These are phyloP conservation scores for Syrphus vitripennis DNA, from an alignment of 2,888 invertebrate species.

Conservation along the genomic window DNA sequence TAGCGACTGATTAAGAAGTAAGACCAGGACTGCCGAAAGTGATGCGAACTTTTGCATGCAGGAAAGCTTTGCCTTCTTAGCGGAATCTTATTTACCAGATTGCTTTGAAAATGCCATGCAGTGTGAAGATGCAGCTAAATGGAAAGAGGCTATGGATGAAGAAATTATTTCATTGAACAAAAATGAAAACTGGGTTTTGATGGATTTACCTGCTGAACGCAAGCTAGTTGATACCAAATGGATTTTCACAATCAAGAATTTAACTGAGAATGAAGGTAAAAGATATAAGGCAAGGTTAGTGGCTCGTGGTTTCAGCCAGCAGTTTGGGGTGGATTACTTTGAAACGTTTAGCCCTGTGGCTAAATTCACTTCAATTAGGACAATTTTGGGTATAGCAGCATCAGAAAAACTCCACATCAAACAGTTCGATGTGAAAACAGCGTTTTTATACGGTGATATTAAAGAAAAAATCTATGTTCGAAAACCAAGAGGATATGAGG, in stretches of 20 bases:
- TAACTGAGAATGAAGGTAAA: neutral
- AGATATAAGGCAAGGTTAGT: neutral
- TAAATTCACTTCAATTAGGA: neutral
- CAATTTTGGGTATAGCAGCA: neutral
- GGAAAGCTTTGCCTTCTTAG: slow-evolving; percentile 26
- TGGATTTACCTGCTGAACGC: slow-evolving; percentile 40
- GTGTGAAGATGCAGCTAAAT: slow-evolving; percentile 23
- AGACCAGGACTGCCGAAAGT: neutral
- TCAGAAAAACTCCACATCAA: slow-evolving; percentile 10
- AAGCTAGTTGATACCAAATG: no score
- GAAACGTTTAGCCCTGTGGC: neutral
- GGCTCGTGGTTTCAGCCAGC: neutral
- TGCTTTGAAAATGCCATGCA: slow-evolving; percentile 34
- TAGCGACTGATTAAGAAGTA: slow-evolving; percentile 23
- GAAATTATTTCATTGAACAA: slow-evolving; percentile 44
- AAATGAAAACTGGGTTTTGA: slow-evolving; percentile 66
- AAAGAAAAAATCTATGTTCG: no score
- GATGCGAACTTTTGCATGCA: slow-evolving; percentile 13
- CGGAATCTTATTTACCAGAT: slow-evolving; percentile 29
- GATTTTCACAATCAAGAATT: neutral
- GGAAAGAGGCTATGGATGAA: slow-evolving; percentile 25
- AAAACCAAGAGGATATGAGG: slow-evolving; percentile 34
- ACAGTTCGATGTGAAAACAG: slow-evolving; percentile 21
- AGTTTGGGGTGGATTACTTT: neutral
- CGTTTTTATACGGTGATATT: no score